Evolutionary conservation across 2,113 vertebrate species (phyloP), one percentile per base, ranked within the genome.

Genomic region (Clinocottus analis): DNA sequence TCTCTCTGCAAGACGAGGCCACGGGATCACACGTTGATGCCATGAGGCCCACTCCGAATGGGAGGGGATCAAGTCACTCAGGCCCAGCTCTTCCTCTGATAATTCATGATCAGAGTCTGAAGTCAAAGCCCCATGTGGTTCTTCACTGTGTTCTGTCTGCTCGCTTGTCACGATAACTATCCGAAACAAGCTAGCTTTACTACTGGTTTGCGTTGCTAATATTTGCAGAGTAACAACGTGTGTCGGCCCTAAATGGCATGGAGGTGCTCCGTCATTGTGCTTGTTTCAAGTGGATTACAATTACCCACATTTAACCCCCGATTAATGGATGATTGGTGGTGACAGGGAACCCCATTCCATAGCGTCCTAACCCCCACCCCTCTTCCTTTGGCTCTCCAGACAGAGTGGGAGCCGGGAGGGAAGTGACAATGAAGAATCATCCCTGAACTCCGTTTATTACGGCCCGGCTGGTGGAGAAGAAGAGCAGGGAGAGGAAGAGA

Each of bases 351-450:
- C 65, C 17, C 17, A 6, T 27, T 39, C 43, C 37, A 17, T 45
- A 58, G 3, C 63, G 39, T 29, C n/a, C 25, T 2, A 27, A 62
- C 64, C 7, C 25, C n/a, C 35, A 11, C 21, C 17, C 19, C 16
- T 62, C 33, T 27, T 61, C 13, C 45, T 45, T 12, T 13, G 21
- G 25, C 56, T 75, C 58, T 11, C 92, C 94, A 93, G 91, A 71
- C 89, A 84, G 88, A 91, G 93, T 73, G 89, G 92, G 93, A 93
- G 95, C 91, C 92, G 93, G 90, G 93, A 92, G 92, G 92, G 93
- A 93, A 92, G 91, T 94, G 95, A 96, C 95, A 95, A 93, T 95
- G 95, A 96, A 94, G 95, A 96, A 95, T 96, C 94, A 93, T 95
- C 94, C 91, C 93, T 95, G 96, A 96, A 95, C 95, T 87, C 11